Conservation (phyloP, 2,113 vertebrate species). For the Neopipo cinnamomea region DNA sequence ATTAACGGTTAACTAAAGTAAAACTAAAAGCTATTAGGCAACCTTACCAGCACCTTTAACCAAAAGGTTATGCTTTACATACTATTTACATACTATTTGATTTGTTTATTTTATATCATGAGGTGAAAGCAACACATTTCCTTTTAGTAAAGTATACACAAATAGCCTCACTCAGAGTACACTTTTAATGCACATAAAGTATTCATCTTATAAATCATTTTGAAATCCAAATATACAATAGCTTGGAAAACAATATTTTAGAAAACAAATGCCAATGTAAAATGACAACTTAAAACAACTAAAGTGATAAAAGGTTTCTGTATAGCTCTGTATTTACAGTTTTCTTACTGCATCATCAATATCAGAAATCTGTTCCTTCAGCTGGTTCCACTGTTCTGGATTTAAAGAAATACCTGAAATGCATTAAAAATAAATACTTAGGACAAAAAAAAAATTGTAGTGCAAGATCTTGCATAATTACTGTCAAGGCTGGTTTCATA, state of each 20-base stretch:
- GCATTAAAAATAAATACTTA: slow-evolving; percentile 61
- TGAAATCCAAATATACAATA: background rate
- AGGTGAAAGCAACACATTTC: slow-evolving; percentile 57
- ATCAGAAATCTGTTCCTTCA: slow-evolving; percentile 98
- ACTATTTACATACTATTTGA: background rate
- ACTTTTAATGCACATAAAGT: slow-evolving; percentile 78
- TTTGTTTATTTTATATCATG: slow-evolving; percentile 68
- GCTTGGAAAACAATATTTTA: background rate
- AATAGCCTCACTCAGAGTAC: slow-evolving; percentile 77
- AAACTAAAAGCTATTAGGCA: background rate
- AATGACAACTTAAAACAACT: background rate
- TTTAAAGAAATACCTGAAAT: slow-evolving; percentile 93
- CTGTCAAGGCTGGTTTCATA: background rate
- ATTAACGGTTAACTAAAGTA: background rate
- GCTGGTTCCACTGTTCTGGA: slow-evolving; percentile 95
- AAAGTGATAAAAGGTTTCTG: background rate
- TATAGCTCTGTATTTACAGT: slow-evolving; percentile 76
- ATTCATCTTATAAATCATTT: background rate
- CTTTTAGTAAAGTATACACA: slow-evolving; percentile 74
- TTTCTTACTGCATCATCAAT: slow-evolving; percentile 94
- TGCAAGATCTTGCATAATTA: background rate
- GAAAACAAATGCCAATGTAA: background rate
- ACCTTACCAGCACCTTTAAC: background rate
- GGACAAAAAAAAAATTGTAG: background rate
- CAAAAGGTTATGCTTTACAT: background rate